Conservation (phyloP, 2,888 invertebrate species). For the Empis livida region DNA sequence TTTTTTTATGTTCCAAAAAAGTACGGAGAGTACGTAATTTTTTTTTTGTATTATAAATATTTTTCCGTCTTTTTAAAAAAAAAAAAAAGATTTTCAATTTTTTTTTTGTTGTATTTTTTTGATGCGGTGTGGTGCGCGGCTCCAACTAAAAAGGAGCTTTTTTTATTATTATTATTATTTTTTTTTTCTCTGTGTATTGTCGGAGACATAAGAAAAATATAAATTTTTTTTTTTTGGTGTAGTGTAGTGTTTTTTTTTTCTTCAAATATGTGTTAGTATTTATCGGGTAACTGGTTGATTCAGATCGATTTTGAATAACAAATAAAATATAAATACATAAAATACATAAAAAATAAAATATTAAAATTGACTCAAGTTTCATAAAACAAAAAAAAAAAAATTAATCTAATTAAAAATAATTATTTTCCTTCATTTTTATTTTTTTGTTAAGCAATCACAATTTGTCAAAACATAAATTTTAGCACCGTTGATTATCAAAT, state of each 20-base stretch:
- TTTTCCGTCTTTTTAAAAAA: not conserved
- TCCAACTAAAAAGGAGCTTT: not conserved
- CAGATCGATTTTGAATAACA: constrained; percentile 12
- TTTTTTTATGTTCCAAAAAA: no score
- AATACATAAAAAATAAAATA: not conserved
- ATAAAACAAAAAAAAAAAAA: no score
- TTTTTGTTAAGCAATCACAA: no score
- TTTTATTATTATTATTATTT: not conserved
- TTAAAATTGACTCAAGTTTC: not conserved
- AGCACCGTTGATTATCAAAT: no score
- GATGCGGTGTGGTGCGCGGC: not conserved
- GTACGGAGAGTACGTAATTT: no score
- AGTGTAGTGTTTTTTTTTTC: not conserved
- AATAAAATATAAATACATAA: not conserved
- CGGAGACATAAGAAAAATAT: not conserved
- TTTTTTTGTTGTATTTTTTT: not conserved
- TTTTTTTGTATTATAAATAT: not conserved
- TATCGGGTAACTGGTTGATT: constrained; percentile 16
- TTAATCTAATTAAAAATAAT: no score
- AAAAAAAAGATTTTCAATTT: not conserved
- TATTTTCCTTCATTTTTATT: no score
- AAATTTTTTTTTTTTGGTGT: not conserved
- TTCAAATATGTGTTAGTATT: constrained; percentile 13
- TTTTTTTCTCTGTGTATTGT: not conserved
- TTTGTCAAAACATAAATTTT: no score